phyloP scores from a whole-genome alignment of 2,888 invertebrate genomes.

The Drosophila neotestacea region DNA sequence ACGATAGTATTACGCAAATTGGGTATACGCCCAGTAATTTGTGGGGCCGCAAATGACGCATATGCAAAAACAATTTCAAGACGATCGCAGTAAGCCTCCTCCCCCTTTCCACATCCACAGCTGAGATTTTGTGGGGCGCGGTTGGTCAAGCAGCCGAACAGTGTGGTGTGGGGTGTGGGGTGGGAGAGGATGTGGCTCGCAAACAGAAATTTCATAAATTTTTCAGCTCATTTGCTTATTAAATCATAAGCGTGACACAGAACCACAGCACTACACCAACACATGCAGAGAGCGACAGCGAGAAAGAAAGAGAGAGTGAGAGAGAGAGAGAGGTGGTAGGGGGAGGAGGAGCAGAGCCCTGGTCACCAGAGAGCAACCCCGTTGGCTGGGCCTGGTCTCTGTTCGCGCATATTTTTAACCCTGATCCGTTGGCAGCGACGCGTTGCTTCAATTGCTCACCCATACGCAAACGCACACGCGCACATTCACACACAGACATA shows the following conservation, averaged over 20 bases:
- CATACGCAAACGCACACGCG: conserved; percentile 22
- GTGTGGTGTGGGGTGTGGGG: neutral
- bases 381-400: conserved; percentile 48
- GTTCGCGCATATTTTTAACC: conserved; percentile 75
- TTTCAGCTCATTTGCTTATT: conserved; percentile 83
- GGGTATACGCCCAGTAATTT: conserved; percentile 70
- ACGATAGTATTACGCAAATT: conserved; percentile 52
- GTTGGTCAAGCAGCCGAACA: conserved; percentile 48
- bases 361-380: conserved; percentile 57
- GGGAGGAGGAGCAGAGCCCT: conserved; percentile 18
- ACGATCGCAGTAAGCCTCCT: conserved; percentile 12
- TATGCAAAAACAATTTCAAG: conserved; percentile 41
- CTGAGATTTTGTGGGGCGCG: conserved; percentile 67
- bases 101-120: neutral
- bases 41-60: conserved; percentile 63
- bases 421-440: conserved; percentile 58
- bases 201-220: conserved; percentile 74
- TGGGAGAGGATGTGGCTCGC: conserved; percentile 18
- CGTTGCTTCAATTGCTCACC: conserved; percentile 54
- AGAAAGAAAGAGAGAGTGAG: neutral
- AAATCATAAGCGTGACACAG: conserved; percentile 79
- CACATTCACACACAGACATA: conserved; percentile 5
- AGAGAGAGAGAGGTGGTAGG: neutral
- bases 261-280: conserved; percentile 20
- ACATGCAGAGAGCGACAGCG: neutral